These are phyloP conservation scores for Balearica regulorum DNA, from an alignment of 2,797 vertebrate genomes.

Conservation along the genomic window DNA sequence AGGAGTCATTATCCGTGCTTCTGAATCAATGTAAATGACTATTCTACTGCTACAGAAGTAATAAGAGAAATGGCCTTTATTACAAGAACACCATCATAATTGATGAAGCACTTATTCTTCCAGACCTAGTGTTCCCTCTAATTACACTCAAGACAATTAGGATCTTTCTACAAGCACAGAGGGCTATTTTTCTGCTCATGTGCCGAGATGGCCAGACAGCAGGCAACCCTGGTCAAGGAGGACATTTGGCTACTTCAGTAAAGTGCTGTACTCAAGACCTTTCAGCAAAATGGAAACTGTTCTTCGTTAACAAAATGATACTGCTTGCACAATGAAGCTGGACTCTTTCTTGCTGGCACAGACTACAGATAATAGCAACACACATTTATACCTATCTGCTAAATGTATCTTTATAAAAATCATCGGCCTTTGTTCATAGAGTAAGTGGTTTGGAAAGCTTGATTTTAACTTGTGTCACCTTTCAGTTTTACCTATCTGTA, in stretches of 20 bases:
- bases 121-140: not conserved
- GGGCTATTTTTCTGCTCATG: not conserved
- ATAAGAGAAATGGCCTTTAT: not conserved
- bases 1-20: not conserved
- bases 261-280: not conserved
- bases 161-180: not conserved
- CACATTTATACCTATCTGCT: not conserved
- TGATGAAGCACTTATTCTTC: not conserved
- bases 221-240: not conserved
- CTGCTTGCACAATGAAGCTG: not conserved
- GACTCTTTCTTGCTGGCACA: not conserved
- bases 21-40: not conserved
- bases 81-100: not conserved
- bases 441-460: not conserved
- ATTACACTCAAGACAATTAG: not conserved
- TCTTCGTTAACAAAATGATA: not conserved
- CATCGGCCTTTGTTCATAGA: not conserved
- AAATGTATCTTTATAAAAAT: not conserved
- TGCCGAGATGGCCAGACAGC: not conserved
- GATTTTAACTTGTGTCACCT: not conserved
- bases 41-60: not conserved
- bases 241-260: not conserved
- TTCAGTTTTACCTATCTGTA: not conserved
- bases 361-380: not conserved
- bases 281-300: not conserved